These are phyloP conservation scores for Saiga tatarica DNA, from an alignment of 2,113 vertebrate species.

Conservation along the genomic window DNA sequence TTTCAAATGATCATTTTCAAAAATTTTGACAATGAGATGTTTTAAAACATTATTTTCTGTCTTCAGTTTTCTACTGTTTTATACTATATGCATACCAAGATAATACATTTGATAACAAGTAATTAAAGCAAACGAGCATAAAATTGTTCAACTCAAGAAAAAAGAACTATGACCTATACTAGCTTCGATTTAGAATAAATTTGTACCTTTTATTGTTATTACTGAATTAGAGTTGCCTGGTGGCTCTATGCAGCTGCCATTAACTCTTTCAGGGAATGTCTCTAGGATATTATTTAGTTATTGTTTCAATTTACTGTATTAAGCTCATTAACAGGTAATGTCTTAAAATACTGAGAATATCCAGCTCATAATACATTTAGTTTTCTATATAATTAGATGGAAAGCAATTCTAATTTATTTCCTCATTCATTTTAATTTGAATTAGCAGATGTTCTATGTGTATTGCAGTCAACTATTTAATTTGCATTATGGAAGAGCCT, in stretches of 20 bases:
- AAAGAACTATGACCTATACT: background rate
- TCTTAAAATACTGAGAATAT: slow-evolving; percentile 2
- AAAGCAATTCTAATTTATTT: slow-evolving; percentile 53
- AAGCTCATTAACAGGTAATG: slow-evolving; percentile 17
- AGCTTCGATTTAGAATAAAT: background rate
- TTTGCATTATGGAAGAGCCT: slow-evolving; percentile 57
- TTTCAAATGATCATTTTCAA: background rate
- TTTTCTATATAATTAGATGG: slow-evolving; percentile 26
- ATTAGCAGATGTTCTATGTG: slow-evolving; percentile 60
- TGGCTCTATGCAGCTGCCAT: background rate
- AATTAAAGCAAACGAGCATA: slow-evolving; percentile 22
- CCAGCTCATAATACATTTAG: slow-evolving; percentile 27
- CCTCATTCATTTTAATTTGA: slow-evolving; percentile 50
- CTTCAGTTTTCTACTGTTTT: background rate
- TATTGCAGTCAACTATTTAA: slow-evolving; percentile 42
- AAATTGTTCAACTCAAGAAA: slow-evolving; percentile 9
- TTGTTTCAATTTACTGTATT: slow-evolving; percentile 30
- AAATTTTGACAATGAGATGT: background rate
- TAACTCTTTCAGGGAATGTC: background rate
- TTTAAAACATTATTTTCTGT: background rate
- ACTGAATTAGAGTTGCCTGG: background rate
- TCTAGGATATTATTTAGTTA: slow-evolving; percentile 18
- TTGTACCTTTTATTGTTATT: slow-evolving; percentile 18
- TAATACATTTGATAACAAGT: background rate
- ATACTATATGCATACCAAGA: background rate